These are phyloP conservation scores for Hydrocynus forskahlii DNA, from an alignment of 2,797 vertebrate species.

Conservation along the genomic window DNA sequence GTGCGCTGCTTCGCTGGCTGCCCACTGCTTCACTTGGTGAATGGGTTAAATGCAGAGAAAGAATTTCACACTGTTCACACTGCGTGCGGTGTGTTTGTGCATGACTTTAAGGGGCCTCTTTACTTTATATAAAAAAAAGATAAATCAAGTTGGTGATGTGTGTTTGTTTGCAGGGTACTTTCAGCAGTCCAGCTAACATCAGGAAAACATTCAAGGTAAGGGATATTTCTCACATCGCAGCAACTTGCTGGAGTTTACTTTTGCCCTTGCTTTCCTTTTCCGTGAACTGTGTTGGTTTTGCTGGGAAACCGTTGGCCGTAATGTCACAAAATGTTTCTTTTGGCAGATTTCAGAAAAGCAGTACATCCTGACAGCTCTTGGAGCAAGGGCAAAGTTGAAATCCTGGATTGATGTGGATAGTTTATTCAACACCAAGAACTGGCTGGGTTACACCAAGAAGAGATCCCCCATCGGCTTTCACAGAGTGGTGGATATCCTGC, in stretches of 20 bases:
- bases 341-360: constrained; percentile 93
- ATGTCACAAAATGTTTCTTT: constrained; percentile 2
- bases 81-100: no score
- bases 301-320: background rate
- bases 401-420: constrained; percentile 93
- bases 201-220: constrained; percentile 93
- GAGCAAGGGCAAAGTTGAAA: constrained; percentile 90
- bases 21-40: no score
- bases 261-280: background rate
- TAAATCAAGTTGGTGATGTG: background rate
- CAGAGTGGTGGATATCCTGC: constrained; percentile 91
- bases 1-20: no score
- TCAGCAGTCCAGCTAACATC: constrained; percentile 91
- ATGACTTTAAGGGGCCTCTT: no score
- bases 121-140: background rate
- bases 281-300: background rate
- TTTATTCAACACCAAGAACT: constrained; percentile 91
- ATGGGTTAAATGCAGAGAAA: no score
- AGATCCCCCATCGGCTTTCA: constrained; percentile 91
- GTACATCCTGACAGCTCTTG: constrained; percentile 88
- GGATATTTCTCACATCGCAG: background rate
- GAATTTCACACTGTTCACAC: no score
- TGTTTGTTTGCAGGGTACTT: constrained; percentile 79
- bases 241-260: background rate
- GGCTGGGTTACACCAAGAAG: constrained; percentile 93